Conservation (phyloP, 2,888 invertebrate genomes). For the Tetramorium bicarinatum region DNA sequence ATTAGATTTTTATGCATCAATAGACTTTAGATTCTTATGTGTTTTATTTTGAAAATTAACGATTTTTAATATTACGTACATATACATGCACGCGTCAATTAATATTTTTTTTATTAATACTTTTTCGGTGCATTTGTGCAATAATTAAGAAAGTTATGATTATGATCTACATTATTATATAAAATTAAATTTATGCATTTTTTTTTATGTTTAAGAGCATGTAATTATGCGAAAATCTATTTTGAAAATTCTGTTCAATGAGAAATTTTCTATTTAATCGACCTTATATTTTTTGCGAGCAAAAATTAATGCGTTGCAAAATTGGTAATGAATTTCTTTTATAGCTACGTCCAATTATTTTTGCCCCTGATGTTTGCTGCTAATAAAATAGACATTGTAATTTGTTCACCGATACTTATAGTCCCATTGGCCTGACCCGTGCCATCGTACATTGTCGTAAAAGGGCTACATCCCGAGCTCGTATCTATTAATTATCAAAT, state of each 20-base stretch:
- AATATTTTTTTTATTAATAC: too few species aligned
- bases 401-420: conserved; percentile 69
- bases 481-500: conserved; percentile 75
- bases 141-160: not conserved
- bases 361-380: conserved; percentile 41
- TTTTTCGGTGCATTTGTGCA: not conserved
- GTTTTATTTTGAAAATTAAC: not conserved
- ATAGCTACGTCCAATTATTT: conserved; percentile 10
- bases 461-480: conserved; percentile 61
- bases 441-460: conserved; percentile 15
- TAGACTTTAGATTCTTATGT: not conserved
- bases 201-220: not conserved
- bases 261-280: not conserved
- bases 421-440: conserved; percentile 55
- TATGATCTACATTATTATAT: not conserved
- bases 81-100: too few species aligned
- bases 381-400: conserved; percentile 71
- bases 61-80: not conserved
- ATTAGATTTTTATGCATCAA: not conserved
- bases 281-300: not conserved
- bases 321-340: not conserved
- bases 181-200: not conserved
- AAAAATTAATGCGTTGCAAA: not conserved
- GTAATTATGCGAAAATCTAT: not conserved
- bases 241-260: not conserved